A percentile compares a stretch with the other conserved stretches of the same genome.
Evolutionary conservation across 2,888 invertebrate species (phyloP).

Genomic region (Drosophila siamana): DNA sequence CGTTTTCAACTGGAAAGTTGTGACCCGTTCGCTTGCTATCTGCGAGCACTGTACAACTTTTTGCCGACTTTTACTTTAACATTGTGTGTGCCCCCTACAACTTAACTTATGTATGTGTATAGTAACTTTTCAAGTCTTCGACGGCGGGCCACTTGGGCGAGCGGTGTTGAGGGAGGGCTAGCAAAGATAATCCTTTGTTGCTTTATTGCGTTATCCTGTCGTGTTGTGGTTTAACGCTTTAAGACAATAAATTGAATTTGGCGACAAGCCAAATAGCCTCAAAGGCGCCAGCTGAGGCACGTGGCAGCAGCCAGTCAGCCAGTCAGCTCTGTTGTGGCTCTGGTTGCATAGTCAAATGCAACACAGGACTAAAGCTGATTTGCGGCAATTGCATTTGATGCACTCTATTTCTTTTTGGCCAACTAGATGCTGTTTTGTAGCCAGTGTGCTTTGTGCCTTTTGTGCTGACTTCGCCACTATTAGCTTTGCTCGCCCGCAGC

Average conservation of each 20-base stretch:
- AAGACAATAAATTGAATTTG: constrained; percentile 79
- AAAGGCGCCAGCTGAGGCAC: constrained; percentile 44
- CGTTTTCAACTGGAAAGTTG: constrained; percentile 45
- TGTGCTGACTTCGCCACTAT: constrained; percentile 54
- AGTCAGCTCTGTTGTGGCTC: constrained; percentile 10
- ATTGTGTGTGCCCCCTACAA: constrained; percentile 14
- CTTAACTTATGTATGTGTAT: constrained; percentile 24
- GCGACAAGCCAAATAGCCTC: constrained; percentile 50
- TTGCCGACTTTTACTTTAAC: constrained; percentile 63
- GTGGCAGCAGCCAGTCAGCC: constrained; percentile 29
- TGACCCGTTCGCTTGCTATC: constrained; percentile 56
- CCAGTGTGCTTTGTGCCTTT: constrained; percentile 30
- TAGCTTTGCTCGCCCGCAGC: constrained; percentile 41
- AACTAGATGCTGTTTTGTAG: constrained; percentile 13
- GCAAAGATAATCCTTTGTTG: constrained; percentile 72
- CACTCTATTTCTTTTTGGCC: constrained; percentile 34
- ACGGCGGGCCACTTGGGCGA: constrained; percentile 3
- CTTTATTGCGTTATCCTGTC: constrained; percentile 68
- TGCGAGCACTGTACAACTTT: constrained; percentile 61
- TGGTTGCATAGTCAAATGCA: constrained; percentile 68
- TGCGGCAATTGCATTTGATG: constrained; percentile 61
- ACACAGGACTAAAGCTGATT: constrained; percentile 61
- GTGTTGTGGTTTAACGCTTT: constrained; percentile 71
- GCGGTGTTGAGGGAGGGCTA: constrained; percentile 9
- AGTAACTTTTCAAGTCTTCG: constrained; percentile 55